These are phyloP conservation scores for Plebejus argus DNA, from an alignment of 2,888 invertebrate genomes.

Conservation along the genomic window DNA sequence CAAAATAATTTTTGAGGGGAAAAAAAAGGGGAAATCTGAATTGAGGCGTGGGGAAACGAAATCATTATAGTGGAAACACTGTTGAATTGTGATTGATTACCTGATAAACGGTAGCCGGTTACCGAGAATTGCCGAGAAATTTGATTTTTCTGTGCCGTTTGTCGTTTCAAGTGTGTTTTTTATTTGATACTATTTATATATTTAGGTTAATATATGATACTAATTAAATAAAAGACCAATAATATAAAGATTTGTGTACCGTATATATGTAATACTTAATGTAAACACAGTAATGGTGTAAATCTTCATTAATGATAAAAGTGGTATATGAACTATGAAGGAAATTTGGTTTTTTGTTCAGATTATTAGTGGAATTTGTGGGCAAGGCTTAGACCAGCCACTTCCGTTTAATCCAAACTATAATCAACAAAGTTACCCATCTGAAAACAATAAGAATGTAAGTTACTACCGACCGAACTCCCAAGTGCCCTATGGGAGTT, in stretches of 20 bases:
- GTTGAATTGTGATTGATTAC: too few species aligned
- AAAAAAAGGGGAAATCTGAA: too few species aligned
- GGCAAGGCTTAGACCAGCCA: constrained; percentile 59
- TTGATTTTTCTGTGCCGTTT: too few species aligned
- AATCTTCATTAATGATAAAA: neutral
- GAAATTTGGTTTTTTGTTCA: constrained; percentile 55
- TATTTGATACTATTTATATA: too few species aligned
- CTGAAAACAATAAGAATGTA: constrained; percentile 55
- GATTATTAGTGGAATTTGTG: constrained; percentile 51
- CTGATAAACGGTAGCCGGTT: too few species aligned
- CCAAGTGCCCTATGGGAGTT: constrained; percentile 70
- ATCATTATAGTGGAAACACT: too few species aligned
- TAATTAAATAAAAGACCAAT: too few species aligned
- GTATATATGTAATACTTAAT: neutral
- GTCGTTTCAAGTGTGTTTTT: too few species aligned
- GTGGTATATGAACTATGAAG: constrained; percentile 53
- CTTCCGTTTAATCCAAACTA: constrained; percentile 62
- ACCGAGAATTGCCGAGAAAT: too few species aligned
- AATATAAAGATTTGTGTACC: neutral
- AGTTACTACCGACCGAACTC: constrained; percentile 59
- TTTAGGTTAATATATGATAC: too few species aligned
- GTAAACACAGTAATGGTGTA: neutral
- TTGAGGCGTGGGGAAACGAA: too few species aligned
- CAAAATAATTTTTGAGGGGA: too few species aligned
- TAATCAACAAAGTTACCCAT: constrained; percentile 55